These are phyloP conservation scores for Saguinus midas DNA, from an alignment of 2,113 vertebrate species.

Conservation along the genomic window DNA sequence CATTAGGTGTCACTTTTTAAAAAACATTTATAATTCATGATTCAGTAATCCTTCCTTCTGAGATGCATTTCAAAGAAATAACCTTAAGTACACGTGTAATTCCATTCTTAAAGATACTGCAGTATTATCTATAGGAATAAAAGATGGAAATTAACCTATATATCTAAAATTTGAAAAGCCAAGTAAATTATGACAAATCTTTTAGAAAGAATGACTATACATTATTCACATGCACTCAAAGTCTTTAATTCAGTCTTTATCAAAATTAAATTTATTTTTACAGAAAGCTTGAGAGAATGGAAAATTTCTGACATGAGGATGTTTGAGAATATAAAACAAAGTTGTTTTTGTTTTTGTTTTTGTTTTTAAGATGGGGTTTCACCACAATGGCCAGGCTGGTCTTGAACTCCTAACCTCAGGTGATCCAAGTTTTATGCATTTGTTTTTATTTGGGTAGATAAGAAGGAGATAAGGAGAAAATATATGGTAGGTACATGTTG, in stretches of 20 bases:
- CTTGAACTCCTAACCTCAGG: too few species aligned
- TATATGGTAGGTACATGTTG: neutral
- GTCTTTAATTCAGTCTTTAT: neutral
- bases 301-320: neutral
- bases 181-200: neutral
- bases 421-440: neutral
- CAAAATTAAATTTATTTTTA: slow-evolving; percentile 18
- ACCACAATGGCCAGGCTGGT: too few species aligned
- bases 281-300: neutral
- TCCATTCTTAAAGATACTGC: neutral
- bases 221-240: neutral
- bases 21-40: neutral
- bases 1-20: neutral
- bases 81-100: neutral
- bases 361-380: too few species aligned
- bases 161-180: neutral
- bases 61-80: neutral
- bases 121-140: neutral
- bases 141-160: neutral
- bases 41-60: neutral
- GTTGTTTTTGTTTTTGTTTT: too few species aligned
- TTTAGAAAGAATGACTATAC: neutral
- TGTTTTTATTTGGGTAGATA: neutral
- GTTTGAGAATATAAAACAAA: neutral
- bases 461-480: neutral